Percentiles rank a stretch among this genome's conserved stretches.
Conservation (phyloP, 1,140 invertebrate genomes). For the Paramacrobiotus metropolitanus region DNA sequence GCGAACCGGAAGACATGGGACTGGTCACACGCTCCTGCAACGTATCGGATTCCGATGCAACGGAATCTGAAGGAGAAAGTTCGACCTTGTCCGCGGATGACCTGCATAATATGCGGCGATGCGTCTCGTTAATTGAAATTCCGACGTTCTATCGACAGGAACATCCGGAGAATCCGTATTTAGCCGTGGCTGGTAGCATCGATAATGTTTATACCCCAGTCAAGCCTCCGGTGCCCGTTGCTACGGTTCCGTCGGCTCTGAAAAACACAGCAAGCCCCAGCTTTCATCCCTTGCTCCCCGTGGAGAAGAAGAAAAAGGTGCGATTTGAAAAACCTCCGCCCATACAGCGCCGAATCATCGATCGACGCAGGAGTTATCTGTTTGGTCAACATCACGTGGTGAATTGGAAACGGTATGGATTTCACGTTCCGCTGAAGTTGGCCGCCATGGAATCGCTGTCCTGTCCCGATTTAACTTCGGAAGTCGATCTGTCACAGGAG, state of each 20-base stretch:
- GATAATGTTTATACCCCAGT: neutral
- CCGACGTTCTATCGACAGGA: neutral
- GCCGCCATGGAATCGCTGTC: constrained; percentile 6
- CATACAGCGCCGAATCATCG: neutral
- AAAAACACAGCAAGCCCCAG: constrained; percentile 1
- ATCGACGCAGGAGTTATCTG: neutral
- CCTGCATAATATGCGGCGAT: constrained; percentile 3
- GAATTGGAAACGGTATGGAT: constrained; percentile 1
- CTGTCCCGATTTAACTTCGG: neutral
- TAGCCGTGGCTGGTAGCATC: neutral
- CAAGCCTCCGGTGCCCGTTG: too few relatives aligned
- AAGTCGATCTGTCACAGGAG: neutral
- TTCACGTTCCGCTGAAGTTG: constrained; percentile 2
- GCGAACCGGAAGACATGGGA: constrained; percentile 27
- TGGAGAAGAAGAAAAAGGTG: neutral
- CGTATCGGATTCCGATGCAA: neutral
- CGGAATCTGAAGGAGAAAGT: neutral
- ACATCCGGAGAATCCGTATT: neutral
- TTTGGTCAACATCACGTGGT: constrained; percentile 3
- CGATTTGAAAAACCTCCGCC: constrained; percentile 1
- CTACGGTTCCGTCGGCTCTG: neutral
- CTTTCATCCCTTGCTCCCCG: neutral
- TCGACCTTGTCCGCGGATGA: neutral
- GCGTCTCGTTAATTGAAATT: neutral
- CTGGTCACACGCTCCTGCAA: constrained; percentile 6